Conservation (phyloP, 2,888 invertebrate species). For the Encarsia formosa region DNA sequence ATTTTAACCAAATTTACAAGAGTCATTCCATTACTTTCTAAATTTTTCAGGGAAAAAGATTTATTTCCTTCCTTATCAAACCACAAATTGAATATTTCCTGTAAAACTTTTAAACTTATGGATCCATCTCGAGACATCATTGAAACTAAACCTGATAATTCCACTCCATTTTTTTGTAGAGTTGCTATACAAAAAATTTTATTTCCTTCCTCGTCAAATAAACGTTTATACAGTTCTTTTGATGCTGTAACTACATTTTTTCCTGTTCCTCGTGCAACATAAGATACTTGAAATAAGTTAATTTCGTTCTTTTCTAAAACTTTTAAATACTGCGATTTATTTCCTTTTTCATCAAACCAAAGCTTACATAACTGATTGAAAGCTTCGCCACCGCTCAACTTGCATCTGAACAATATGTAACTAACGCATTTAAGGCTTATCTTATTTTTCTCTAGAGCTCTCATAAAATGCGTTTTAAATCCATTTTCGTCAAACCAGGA, state of each 20-base stretch:
- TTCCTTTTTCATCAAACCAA: constrained; percentile 1
- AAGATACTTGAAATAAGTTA: background rate
- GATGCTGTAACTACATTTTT: background rate
- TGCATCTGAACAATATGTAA: background rate
- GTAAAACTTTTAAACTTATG: no score
- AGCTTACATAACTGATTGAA: no score
- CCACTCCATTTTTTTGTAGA: no score
- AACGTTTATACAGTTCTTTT: background rate
- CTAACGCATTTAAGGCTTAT: background rate
- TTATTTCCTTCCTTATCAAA: constrained; percentile 1
- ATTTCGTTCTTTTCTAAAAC: background rate
- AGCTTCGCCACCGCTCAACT: background rate
- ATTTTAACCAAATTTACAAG: background rate
- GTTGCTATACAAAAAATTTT: no score
- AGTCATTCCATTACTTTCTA: background rate
- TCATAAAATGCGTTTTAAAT: background rate
- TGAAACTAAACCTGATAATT: no score
- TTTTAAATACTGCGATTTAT: background rate
- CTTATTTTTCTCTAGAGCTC: background rate
- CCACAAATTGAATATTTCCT: constrained; percentile 1
- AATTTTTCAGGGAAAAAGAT: constrained; percentile 26
- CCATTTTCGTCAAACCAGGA: constrained; percentile 2
- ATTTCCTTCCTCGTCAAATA: background rate
- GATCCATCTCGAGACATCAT: no score
- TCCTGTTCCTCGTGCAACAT: background rate